phyloP scores from a whole-genome alignment of 2,113 vertebrate genomes.

The Bujurquina vittata region DNA sequence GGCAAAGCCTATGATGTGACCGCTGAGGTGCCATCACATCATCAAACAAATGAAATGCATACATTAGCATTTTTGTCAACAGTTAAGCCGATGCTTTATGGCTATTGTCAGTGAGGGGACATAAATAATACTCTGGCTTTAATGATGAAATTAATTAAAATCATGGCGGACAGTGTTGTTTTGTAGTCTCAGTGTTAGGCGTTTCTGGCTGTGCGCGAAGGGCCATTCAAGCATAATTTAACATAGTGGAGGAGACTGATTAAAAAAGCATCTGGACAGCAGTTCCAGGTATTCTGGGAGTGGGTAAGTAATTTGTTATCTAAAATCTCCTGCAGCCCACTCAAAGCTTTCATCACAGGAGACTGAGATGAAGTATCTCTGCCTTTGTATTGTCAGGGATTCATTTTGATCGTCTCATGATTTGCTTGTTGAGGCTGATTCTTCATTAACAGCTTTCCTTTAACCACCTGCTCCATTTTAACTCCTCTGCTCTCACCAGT shows the following conservation, averaged over 20 bases:
- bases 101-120: neutral
- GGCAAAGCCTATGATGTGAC: too few relatives aligned
- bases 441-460: constrained; percentile 7
- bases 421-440: constrained; percentile 7
- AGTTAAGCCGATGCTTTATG: neutral
- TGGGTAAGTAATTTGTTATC: neutral
- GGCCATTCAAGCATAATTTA: too few relatives aligned
- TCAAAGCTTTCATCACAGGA: neutral
- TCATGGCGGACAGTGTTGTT: too few relatives aligned
- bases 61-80: accelerated
- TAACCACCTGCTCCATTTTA: neutral
- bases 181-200: too few relatives aligned
- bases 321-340: neutral
- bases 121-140: too few relatives aligned
- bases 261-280: too few relatives aligned
- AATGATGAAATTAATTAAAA: too few relatives aligned
- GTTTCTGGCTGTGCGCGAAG: too few relatives aligned
- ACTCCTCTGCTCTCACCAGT: accelerated
- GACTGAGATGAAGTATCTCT: neutral
- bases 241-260: too few relatives aligned
- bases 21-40: too few relatives aligned
- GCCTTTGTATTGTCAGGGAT: neutral
- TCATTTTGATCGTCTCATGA: neutral
- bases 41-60: neutral
- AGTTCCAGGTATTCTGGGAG: too few relatives aligned